Conservation (phyloP, 2,797 vertebrate species). For the Xenops minutus region DNA sequence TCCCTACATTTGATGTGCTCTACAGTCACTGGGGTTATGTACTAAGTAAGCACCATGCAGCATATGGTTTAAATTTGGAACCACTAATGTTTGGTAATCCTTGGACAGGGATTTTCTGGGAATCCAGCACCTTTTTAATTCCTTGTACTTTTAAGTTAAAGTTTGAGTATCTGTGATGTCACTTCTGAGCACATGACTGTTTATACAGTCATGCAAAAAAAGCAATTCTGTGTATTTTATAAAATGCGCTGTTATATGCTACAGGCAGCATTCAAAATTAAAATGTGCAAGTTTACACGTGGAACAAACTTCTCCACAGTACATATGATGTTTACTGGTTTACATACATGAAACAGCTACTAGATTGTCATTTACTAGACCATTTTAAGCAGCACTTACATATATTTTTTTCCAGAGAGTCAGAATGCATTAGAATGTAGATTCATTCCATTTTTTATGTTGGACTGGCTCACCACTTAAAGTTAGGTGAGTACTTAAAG, state of each 20-base stretch:
- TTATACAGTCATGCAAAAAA: not conserved
- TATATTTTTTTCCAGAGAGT: not conserved
- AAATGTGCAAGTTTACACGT: not conserved
- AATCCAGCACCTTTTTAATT: not conserved
- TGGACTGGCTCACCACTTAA: not conserved
- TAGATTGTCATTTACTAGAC: not conserved
- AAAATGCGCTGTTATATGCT: not conserved
- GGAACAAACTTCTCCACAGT: not conserved
- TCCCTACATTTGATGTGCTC: not conserved
- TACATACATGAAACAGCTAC: not conserved
- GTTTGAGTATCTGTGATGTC: not conserved
- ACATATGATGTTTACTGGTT: not conserved
- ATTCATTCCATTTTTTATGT: not conserved
- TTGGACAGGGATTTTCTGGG: not conserved
- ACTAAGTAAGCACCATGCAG: not conserved
- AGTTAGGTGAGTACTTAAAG: not conserved
- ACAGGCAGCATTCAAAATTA: not conserved
- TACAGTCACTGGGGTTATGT: not conserved
- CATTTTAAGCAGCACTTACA: not conserved
- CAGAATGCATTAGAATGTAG: not conserved
- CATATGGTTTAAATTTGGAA: not conserved
- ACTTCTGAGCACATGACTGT: not conserved
- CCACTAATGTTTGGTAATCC: not conserved
- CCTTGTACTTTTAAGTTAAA: not conserved
- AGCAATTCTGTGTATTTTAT: not conserved